Evolutionary conservation across 1,140 invertebrate species (phyloP).

Genomic region (Drosophila littoralis): DNA sequence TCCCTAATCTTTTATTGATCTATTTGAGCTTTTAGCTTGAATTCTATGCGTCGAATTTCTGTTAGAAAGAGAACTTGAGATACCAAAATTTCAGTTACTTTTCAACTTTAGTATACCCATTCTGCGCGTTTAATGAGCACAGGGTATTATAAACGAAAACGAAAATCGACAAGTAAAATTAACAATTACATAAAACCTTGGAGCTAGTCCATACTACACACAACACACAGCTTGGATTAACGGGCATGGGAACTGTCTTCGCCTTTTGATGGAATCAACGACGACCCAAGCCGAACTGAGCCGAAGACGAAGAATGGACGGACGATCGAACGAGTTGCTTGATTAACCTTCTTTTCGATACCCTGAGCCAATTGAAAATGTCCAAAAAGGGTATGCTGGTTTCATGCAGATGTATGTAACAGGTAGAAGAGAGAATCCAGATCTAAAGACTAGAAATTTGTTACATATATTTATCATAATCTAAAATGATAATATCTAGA

Average conservation of each 20-base stretch:
- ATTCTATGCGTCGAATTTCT: too few relatives aligned
- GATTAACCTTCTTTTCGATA: constrained; percentile 70
- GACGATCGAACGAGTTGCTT: constrained; percentile 52
- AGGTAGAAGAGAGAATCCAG: too few relatives aligned
- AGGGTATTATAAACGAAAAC: constrained; percentile 48
- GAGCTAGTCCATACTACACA: constrained; percentile 8
- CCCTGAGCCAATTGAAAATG: too few relatives aligned
- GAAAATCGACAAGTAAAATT: constrained; percentile 52
- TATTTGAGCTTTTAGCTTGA: too few relatives aligned
- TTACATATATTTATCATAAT: too few relatives aligned
- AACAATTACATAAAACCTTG: constrained; percentile 77
- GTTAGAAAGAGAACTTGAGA: too few relatives aligned
- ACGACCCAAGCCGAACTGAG: constrained; percentile 21
- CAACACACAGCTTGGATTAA: constrained; percentile 25
- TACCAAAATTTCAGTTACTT: too few relatives aligned
- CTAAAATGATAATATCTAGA: too few relatives aligned
- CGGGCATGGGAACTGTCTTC: constrained; percentile 65
- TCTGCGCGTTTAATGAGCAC: background rate
- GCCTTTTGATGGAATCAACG: constrained; percentile 43
- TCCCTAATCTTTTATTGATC: too few relatives aligned
- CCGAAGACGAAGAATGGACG: constrained; percentile 4
- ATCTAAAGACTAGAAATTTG: too few relatives aligned
- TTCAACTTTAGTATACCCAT: background rate
- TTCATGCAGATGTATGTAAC: too few relatives aligned
- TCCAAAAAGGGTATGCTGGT: too few relatives aligned